These are phyloP conservation scores for Petrophora chlorosata DNA, from an alignment of 2,888 invertebrate species.

Conservation along the genomic window DNA sequence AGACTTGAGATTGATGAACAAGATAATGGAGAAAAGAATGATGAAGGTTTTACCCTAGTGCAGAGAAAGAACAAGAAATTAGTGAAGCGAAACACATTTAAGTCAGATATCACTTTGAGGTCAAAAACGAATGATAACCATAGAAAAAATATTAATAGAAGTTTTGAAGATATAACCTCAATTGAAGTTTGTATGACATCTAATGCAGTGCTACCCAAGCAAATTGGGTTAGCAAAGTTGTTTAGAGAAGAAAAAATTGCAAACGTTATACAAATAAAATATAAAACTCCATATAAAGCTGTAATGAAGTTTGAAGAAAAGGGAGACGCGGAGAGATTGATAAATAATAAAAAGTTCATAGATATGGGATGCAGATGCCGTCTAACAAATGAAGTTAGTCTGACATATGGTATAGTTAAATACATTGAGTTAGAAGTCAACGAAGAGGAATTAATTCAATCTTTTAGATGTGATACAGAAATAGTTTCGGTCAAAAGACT, in stretches of 20 bases:
- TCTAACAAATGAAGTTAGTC: background rate
- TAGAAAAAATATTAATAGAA: too few relatives aligned
- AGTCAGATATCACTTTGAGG: background rate
- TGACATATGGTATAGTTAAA: constrained; percentile 1
- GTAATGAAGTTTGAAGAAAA: background rate
- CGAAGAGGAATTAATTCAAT: constrained; percentile 1
- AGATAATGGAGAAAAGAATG: background rate
- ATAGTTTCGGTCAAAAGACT: constrained; percentile 3
- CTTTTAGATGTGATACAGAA: background rate
- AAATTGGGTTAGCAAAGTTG: background rate
- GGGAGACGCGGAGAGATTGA: background rate
- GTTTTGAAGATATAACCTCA: too few relatives aligned
- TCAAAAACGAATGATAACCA: background rate
- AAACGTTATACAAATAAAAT: background rate
- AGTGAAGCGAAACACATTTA: background rate
- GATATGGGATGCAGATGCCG: background rate
- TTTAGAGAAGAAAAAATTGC: background rate
- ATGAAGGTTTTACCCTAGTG: background rate
- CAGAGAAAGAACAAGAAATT: background rate
- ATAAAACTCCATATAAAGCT: background rate
- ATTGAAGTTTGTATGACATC: background rate
- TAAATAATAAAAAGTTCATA: background rate
- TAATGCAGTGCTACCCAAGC: background rate
- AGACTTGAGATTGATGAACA: background rate
- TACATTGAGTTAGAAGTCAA: background rate